phyloP scores from a whole-genome alignment of 1,140 invertebrate genomes.

The Trissolcus basalis region DNA sequence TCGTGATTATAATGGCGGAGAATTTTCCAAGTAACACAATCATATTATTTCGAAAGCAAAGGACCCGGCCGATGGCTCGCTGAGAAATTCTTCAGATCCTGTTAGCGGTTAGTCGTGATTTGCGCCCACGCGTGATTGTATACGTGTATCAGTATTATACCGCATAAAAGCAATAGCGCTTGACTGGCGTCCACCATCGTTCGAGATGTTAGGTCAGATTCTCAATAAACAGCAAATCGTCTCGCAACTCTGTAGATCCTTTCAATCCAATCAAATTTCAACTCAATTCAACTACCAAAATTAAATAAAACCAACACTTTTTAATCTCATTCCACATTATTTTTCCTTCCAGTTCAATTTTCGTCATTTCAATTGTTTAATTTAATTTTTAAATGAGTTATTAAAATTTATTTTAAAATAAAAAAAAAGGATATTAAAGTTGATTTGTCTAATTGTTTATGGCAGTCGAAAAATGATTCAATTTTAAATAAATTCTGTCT shows the following conservation, averaged over 20 bases:
- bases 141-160: constrained; percentile 55
- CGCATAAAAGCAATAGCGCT: constrained; percentile 47
- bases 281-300: too few relatives aligned
- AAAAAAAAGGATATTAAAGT: too few relatives aligned
- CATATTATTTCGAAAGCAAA: constrained; percentile 50
- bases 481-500: too few relatives aligned
- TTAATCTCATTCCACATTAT: too few relatives aligned
- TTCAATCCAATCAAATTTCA: too few relatives aligned
- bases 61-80: constrained; percentile 44
- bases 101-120: constrained; percentile 61
- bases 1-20: constrained; percentile 18
- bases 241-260: neutral
- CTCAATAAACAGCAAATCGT: constrained; percentile 33
- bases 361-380: too few relatives aligned
- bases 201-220: constrained; percentile 41
- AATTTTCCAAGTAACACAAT: constrained; percentile 40
- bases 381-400: too few relatives aligned
- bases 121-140: constrained; percentile 58
- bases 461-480: too few relatives aligned
- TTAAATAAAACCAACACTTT: too few relatives aligned
- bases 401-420: too few relatives aligned
- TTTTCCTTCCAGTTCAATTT: too few relatives aligned
- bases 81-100: constrained; percentile 57
- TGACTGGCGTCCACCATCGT: constrained; percentile 39
- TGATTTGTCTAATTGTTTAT: too few relatives aligned